Percentiles rank a stretch among this genome's conserved stretches.
These are phyloP conservation scores for Acleris literana DNA, from an alignment of 2,888 invertebrate genomes.

Conservation along the genomic window DNA sequence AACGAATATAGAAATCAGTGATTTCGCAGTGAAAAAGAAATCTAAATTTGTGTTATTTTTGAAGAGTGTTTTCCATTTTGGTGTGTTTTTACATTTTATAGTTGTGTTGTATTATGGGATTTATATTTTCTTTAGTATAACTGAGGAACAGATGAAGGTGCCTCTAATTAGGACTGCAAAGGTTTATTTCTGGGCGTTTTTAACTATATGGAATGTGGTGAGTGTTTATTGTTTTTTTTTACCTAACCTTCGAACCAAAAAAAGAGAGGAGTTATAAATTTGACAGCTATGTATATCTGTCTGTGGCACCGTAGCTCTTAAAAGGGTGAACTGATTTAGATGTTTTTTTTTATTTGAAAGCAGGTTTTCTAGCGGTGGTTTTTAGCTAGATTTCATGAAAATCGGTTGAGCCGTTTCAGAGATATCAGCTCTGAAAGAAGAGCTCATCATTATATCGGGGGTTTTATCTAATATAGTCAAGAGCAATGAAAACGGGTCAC, in stretches of 20 bases:
- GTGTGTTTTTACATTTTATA: not conserved
- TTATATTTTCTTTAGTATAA: conserved; percentile 13
- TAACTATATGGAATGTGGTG: conserved; percentile 28
- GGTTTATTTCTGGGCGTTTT: conserved; percentile 1
- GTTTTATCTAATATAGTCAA: too few relatives aligned
- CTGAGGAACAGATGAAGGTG: conserved; percentile 18
- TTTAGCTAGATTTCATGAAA: too few relatives aligned
- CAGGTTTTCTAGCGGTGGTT: too few relatives aligned
- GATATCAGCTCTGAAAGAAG: too few relatives aligned
- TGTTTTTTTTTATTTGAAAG: too few relatives aligned
- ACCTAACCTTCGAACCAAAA: too few relatives aligned
- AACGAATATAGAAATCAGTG: conserved; percentile 15
- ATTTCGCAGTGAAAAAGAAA: conserved; percentile 2
- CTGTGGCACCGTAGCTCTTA: too few relatives aligned
- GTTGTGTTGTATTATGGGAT: conserved; percentile 17
- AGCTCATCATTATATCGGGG: too few relatives aligned
- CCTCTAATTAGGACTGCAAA: conserved; percentile 12
- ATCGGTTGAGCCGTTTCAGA: not conserved
- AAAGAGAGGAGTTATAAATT: too few relatives aligned
- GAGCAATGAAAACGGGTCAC: too few relatives aligned
- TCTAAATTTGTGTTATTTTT: conserved; percentile 6
- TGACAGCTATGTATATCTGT: too few relatives aligned
- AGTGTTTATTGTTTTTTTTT: conserved; percentile 1
- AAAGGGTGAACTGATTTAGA: too few relatives aligned
- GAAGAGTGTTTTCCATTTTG: conserved; percentile 13